Base-by-base conservation (phyloP, 2,797 vertebrate genomes). In the Australoheros facetus region DNA sequence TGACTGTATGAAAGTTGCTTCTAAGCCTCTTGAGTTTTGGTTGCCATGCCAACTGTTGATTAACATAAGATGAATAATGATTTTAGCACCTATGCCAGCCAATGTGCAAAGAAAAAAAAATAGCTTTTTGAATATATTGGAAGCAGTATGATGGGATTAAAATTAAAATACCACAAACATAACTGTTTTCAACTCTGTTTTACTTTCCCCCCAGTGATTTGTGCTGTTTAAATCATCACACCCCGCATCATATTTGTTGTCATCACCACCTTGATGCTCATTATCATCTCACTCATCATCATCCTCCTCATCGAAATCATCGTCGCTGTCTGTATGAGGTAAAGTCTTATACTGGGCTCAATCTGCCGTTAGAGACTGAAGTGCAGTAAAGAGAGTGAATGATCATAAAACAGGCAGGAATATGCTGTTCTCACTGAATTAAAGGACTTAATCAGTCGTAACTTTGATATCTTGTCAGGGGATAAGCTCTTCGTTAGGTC, bases 21-120 rank as follows among this genome's bases (percentile, higher is more conserved):
- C n/a, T 26, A 32, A 64, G 57, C 56, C 58, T 81, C 82, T 71
- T 71, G 56, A 78, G 37, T 76, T 82, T 84, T 54, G 19, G 86
- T 91, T 91, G 71, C 89, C 87, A 85, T 91, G 81, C 71, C 90
- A 84, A 90, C 87, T 34, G 42, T 79, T 78, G 82, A 88, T 90
- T 84, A 86, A 79, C 78, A 86, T 81, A 64, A 64, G 21, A 83
- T 87, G 83, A 89, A 92, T 86, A 83, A 80, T 80, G 7, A 74
- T 79, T 83, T 78, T 79, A 79, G 37, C 73, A 82, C 71, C 74
- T 74, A 66, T 86, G 64, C 79, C 56, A 56, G 53, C 75, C 78
- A 82, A 56, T 45, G 54, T 62, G 30, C 70, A n/a, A 55, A 51
- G 28, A 73, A 75, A n/a, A 86, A 77, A 86, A 69, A 64, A 64